A percentile compares a stretch with the other conserved stretches of the same genome.
Evolutionary conservation across 2,113 vertebrate genomes (phyloP).

Genomic region (Myotis yumanensis): DNA sequence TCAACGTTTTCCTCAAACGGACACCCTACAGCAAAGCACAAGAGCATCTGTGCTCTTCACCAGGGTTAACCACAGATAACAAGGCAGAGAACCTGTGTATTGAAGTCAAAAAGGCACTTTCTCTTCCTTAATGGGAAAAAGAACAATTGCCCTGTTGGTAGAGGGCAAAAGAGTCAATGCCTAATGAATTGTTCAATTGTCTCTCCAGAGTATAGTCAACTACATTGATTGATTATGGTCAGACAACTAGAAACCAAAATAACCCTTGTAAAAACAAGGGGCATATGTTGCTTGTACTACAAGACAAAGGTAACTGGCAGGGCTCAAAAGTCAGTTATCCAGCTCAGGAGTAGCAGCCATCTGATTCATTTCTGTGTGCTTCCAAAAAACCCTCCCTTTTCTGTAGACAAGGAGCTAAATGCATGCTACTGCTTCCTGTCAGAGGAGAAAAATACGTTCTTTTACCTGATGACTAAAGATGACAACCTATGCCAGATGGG

Average conservation of each 20-base stretch:
- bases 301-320: not conserved
- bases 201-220: conserved; percentile 15
- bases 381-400: not conserved
- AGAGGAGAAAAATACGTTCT: not conserved
- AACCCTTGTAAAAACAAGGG: conserved; percentile 17
- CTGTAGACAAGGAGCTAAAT: not conserved
- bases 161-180: not conserved
- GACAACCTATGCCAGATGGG: too few relatives aligned
- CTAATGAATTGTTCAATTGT: not conserved
- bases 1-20: not conserved
- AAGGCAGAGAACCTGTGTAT: not conserved
- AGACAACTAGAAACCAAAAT: conserved; percentile 36
- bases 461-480: not conserved
- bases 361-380: not conserved
- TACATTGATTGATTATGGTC: not conserved
- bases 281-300: not conserved
- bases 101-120: not conserved
- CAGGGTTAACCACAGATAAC: not conserved
- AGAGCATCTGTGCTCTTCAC: not conserved
- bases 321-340: not conserved
- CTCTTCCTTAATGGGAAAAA: conserved; percentile 17
- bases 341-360: not conserved
- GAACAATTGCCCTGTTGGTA: not conserved
- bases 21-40: not conserved
- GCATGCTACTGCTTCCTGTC: not conserved